phyloP scores from a whole-genome alignment of 2,113 vertebrate genomes.

The Atlantisia rogersi region DNA sequence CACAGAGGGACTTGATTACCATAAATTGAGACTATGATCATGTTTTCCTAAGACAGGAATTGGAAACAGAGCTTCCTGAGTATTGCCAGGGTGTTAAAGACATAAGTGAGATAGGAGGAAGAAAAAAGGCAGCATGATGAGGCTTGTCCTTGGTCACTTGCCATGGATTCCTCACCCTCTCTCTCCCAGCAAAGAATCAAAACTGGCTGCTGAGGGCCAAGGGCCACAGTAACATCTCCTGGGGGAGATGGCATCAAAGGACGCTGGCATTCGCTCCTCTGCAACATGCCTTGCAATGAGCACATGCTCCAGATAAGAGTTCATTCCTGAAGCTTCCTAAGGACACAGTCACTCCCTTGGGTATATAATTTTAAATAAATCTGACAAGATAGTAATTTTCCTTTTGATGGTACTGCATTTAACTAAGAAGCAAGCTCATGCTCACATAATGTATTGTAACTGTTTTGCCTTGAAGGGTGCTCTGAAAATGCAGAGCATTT shows the following conservation, averaged over 20 bases:
- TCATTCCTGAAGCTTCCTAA: conserved; percentile 3
- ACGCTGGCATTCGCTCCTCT: neutral
- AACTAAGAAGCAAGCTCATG: conserved; percentile 20
- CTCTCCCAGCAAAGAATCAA: neutral
- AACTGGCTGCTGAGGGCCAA: neutral
- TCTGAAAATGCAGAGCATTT: conserved; percentile 5
- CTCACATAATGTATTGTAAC: neutral
- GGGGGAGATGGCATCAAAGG: conserved; percentile 12
- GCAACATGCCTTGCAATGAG: neutral
- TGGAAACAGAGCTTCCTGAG: conserved; percentile 14
- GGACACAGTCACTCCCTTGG: neutral
- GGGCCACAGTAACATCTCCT: neutral
- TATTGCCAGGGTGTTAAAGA: conserved; percentile 20
- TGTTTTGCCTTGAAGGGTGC: conserved; percentile 30
- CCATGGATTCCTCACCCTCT: conserved; percentile 7
- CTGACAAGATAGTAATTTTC: conserved; percentile 52
- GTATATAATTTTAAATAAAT: conserved; percentile 6
- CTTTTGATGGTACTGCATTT: conserved; percentile 48
- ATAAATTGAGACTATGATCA: neutral
- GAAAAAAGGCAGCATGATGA: neutral
- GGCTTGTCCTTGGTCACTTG: conserved; percentile 2
- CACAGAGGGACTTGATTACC: conserved; percentile 7
- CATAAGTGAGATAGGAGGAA: neutral
- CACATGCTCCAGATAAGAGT: conserved; percentile 1
- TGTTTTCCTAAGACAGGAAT: conserved; percentile 17